A percentile compares a stretch with the other conserved stretches of the same genome.
phyloP scores from a whole-genome alignment of 2,797 vertebrate genomes.

The Diceros bicornis region DNA sequence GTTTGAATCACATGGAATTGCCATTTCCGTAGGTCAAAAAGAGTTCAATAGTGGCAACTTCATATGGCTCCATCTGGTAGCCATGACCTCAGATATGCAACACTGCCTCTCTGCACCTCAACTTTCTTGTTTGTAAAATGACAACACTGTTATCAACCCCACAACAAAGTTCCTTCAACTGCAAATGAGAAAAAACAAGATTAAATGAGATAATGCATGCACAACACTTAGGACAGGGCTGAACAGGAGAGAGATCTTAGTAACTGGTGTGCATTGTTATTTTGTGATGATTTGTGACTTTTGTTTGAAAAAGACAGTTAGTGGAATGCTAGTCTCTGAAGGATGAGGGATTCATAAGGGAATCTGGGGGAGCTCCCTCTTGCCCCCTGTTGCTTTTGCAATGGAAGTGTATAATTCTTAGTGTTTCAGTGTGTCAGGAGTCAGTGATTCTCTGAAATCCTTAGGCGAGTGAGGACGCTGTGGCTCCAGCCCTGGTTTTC shows the following conservation, averaged over 20 bases:
- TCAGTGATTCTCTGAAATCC: background rate
- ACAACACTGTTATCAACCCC: background rate
- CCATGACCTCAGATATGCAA: background rate
- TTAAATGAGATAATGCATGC: background rate
- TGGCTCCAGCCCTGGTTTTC: background rate
- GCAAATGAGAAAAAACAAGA: background rate
- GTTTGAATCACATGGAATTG: background rate
- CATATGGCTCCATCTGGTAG: background rate
- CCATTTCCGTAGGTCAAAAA: background rate
- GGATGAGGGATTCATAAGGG: background rate
- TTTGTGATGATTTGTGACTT: background rate
- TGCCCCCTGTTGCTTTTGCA: background rate
- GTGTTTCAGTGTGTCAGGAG: background rate
- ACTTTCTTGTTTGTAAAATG: slow-evolving; percentile 32
- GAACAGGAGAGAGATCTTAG: background rate
- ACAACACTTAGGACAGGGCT: background rate
- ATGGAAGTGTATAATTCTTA: background rate
- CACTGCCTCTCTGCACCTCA: background rate
- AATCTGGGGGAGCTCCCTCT: background rate
- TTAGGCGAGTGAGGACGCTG: background rate
- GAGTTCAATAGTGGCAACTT: background rate
- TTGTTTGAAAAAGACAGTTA: background rate
- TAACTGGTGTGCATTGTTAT: too few relatives aligned
- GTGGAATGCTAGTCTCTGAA: background rate
- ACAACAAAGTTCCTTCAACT: background rate